Evolutionary conservation across 2,797 vertebrate species (phyloP), one percentile per base, ranked within the genome.

Genomic region (Ptychobarbus kaznakovi): DNA sequence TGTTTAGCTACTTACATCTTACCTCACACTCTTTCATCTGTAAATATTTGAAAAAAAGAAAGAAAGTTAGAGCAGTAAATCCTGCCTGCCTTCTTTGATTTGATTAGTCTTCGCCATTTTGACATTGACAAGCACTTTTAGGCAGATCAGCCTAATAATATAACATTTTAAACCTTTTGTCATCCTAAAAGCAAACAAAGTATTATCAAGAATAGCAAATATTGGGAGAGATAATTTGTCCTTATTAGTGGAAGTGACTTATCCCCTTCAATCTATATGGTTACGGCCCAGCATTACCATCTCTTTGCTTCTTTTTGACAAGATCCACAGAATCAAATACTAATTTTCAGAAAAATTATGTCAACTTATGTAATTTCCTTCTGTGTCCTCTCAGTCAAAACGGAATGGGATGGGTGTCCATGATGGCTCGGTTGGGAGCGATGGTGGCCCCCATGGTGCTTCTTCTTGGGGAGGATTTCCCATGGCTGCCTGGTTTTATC

Each of bases 391-490:
- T 68, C 93, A 97, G 97, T 90, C 97, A 97, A 91, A 96, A 92
- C 2, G 97, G 97, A 46, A 95, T 97, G 95, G 97, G 97, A 73
- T 95, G 95, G 56, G 92, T 91, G 5, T 96, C 95, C 0, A 95
- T 94, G 95, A 95, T 88, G 38, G 96, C 96, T 40, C 95, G 96
- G 4, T 2, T 96, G 0, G 97, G 97, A 32, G 92, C 96, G 3
- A 96, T 97, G 93, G 92, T 91, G 1, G 96, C 96, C 0, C 96
- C 97, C 0, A 88, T 97, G 91, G 91, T 97, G 85, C 94, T 94
- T 79, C 91, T 96, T 6, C 35, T 90, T 0, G 92, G 92, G 1
- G 97, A 97, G 49, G 82, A 92, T 76, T 68, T 90, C 1, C 22
- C 89, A 0, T 88, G 95, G 93, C 81, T 97, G 7, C 95, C 96